Conservation (phyloP, 2,797 vertebrate species). For the Chiloscyllium punctatum region DNA sequence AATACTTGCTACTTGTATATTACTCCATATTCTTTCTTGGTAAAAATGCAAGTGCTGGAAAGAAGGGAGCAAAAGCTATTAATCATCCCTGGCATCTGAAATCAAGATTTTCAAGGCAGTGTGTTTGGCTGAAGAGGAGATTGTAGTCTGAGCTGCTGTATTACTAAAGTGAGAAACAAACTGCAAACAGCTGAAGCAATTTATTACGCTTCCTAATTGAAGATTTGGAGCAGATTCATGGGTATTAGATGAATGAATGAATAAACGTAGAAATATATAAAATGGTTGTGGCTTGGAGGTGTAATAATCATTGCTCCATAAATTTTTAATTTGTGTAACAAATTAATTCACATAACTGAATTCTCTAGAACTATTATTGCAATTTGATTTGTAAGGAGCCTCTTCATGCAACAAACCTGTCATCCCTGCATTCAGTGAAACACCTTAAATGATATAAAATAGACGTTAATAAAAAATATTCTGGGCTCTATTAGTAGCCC, state of each 20-base stretch:
- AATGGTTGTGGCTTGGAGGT: not conserved
- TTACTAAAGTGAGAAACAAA: constrained; percentile 2
- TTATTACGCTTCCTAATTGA: constrained; percentile 27
- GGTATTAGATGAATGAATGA: constrained; percentile 13
- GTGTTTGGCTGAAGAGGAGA: not conserved
- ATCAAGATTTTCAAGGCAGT: not conserved
- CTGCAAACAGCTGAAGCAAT: constrained; percentile 1
- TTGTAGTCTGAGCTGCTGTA: not conserved
- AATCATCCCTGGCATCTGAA: not conserved
- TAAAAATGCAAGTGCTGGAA: not conserved
- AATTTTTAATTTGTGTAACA: not conserved
- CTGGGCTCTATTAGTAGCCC: not conserved
- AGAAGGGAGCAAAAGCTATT: not conserved
- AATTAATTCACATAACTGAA: not conserved
- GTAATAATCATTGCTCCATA: not conserved
- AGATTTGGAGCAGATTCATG: not conserved
- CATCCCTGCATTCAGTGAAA: not conserved
- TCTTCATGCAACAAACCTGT: not conserved
- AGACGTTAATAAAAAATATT: not conserved
- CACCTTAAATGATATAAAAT: not conserved
- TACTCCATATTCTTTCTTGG: not conserved
- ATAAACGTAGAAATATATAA: not conserved
- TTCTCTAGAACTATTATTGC: not conserved
- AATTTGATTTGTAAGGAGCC: not conserved
- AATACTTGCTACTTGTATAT: not conserved